Base-by-base conservation (phyloP, 2,888 invertebrate species). In the Nymphalis urticae region DNA sequence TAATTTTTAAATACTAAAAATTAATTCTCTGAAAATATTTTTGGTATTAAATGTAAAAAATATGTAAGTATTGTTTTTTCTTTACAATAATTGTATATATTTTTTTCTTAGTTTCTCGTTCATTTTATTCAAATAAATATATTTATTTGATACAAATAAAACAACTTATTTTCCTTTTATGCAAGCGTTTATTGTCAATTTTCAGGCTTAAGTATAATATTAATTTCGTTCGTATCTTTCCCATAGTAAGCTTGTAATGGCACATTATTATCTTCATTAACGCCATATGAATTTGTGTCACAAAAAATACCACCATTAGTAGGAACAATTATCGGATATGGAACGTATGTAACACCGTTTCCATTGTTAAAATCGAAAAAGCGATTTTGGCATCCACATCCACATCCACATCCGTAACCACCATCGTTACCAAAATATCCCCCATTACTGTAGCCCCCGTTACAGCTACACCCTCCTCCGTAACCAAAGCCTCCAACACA, bases 271-370 rank as follows among this genome's bases (percentile, higher is more conserved):
- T 36, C 24, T 8, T 48, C 16, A 54, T 51, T 2, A 17, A 17
- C 32, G 8, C 7, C 2, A 32, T 56, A n/a, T 32, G 54, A 8
- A n/a, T 17, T 32, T 32, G 16, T 7, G 5, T 74, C 74, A 36
- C 73, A 67, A 53, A 54, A 62, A 19, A 68, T 53, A 32, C 62
- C 48, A 53, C 63, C 61, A 54, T 72, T 71, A 13, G 69, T 65
- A 2, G 76, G 76, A 21, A 76, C 68, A 19, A 75, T 70, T 24
- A 78, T 72, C 0, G 79, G 77, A 54, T 74, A 73, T 1, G 79
- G 76, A 7, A 76, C 70, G 54, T 72, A 78, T 16, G 69, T 72
- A 27, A 67, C 62, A n/a, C 51, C 61, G 36, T 64, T 69, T 27
- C 70, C 69, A 48, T 47, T 36, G 32, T 32, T 64, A 6, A 36